phyloP scores from a whole-genome alignment of 2,888 invertebrate genomes.

The Embidobia sp. region DNA sequence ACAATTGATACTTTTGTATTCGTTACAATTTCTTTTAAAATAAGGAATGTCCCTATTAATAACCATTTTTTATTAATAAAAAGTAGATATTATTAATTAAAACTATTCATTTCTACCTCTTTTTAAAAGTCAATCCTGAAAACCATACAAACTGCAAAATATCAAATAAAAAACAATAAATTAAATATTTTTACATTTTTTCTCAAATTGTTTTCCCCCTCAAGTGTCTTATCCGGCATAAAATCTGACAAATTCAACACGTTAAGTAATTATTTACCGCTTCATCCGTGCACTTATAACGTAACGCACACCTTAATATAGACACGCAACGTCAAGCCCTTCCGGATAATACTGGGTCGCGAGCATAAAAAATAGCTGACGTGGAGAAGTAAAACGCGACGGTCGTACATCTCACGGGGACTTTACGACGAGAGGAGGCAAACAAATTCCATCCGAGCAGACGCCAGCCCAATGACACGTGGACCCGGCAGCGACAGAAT shows the following conservation, averaged over 20 bases:
- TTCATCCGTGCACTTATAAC: slow-evolving; percentile 4
- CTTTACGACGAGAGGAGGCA: slow-evolving; percentile 28
- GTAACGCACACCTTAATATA: slow-evolving; percentile 24
- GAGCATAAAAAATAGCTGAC: slow-evolving; percentile 15
- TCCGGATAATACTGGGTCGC: slow-evolving; percentile 14
- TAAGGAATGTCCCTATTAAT: too few relatives aligned
- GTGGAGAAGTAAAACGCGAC: slow-evolving; percentile 5
- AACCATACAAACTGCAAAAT: too few relatives aligned
- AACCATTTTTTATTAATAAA: too few relatives aligned
- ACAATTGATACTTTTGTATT: too few relatives aligned
- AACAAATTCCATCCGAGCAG: slow-evolving; percentile 24
- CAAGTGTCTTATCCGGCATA: slow-evolving; percentile 9
- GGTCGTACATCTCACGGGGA: background rate
- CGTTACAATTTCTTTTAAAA: too few relatives aligned
- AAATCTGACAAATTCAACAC: slow-evolving; percentile 13
- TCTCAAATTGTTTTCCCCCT: too few relatives aligned
- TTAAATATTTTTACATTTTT: too few relatives aligned
- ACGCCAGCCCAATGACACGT: slow-evolving; percentile 11
- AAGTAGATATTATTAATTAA: too few relatives aligned
- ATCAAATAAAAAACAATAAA: too few relatives aligned
- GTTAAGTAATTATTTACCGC: slow-evolving; percentile 26
- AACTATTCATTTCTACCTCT: too few relatives aligned
- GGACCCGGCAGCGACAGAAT: slow-evolving; percentile 13
- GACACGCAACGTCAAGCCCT: background rate
- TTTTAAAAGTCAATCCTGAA: too few relatives aligned